These are phyloP conservation scores for Motacilla alba DNA, from an alignment of 2,113 vertebrate species.

Conservation along the genomic window DNA sequence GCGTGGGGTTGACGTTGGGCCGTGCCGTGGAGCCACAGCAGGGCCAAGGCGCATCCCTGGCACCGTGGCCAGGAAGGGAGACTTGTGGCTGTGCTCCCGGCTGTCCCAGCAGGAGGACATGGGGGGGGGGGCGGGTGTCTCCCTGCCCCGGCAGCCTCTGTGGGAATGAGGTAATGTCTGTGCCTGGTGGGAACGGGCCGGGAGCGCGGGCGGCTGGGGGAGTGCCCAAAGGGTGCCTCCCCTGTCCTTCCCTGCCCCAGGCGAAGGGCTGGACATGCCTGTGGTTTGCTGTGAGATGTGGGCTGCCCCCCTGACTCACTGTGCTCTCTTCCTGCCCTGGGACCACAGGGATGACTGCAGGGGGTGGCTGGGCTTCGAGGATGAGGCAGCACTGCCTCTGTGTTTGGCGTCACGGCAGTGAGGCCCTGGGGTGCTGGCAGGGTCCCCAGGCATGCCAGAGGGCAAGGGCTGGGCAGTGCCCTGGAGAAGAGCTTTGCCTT, in stretches of 20 bases:
- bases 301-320: constrained; percentile 24
- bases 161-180: constrained; percentile 65
- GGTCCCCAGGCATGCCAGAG: rapidly evolving
- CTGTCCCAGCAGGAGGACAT: background rate
- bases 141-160: background rate
- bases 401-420: rapidly evolving
- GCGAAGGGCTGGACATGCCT: background rate
- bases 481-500: background rate
- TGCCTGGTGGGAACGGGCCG: background rate
- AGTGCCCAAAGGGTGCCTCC: background rate
- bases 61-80: background rate
- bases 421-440: background rate
- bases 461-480: background rate
- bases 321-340: background rate
- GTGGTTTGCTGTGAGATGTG: background rate
- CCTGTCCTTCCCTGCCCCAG: background rate
- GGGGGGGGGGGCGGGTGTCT: background rate
- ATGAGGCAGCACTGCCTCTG: background rate
- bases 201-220: background rate
- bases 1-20: rapidly evolving
- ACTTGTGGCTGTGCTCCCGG: background rate
- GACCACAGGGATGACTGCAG: background rate
- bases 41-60: background rate
- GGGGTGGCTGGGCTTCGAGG: background rate
- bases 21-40: rapidly evolving